Percentiles rank a stretch among this genome's conserved stretches.
Conservation (phyloP, 1,140 invertebrate genomes). For the Sipha flava region DNA sequence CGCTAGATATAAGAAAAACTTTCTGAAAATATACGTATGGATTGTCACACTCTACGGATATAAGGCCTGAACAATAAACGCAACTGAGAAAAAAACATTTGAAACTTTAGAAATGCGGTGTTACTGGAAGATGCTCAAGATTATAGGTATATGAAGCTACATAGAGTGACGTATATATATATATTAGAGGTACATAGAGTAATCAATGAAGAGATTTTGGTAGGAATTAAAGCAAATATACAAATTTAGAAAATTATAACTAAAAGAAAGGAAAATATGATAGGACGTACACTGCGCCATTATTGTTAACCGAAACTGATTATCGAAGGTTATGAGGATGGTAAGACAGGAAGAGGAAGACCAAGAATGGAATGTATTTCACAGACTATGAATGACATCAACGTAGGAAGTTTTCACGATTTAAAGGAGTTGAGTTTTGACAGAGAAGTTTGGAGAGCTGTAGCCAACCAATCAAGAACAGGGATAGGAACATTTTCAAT, state of each 20-base stretch:
- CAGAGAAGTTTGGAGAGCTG: no score
- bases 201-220: constrained; percentile 26
- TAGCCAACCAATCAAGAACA: no score
- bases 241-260: constrained; percentile 17
- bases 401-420: no score
- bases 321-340: constrained; percentile 6
- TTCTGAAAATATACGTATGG: constrained; percentile 30
- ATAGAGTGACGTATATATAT: no score
- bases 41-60: constrained; percentile 23
- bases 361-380: no score
- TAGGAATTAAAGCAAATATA: constrained; percentile 22
- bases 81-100: constrained; percentile 24
- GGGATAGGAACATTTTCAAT: no score
- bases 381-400: no score
- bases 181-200: constrained; percentile 26
- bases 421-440: no score
- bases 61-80: constrained; percentile 13
- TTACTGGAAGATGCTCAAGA: constrained; percentile 25
- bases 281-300: constrained; percentile 11
- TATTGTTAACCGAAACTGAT: not conserved
- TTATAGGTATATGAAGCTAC: no score
- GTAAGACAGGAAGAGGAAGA: not conserved
- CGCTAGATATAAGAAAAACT: not conserved
- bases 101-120: constrained; percentile 31
- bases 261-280: constrained; percentile 11